phyloP scores from a whole-genome alignment of 1,140 invertebrate genomes.

The Mizuhopecten yessoensis region DNA sequence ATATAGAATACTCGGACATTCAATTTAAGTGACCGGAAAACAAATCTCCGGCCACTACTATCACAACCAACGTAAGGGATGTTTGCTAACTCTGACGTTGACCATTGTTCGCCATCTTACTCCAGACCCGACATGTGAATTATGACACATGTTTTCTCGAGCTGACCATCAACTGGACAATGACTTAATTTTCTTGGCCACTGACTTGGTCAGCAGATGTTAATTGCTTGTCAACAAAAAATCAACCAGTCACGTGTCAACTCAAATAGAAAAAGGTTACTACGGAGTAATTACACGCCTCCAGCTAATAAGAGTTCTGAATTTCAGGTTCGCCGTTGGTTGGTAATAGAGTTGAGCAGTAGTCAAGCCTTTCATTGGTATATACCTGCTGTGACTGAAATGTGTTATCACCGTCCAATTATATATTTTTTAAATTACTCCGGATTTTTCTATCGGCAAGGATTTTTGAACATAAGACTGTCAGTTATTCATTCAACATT shows the following conservation, averaged over 20 bases:
- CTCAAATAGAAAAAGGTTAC: slow-evolving; percentile 24
- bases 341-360: neutral
- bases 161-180: slow-evolving; percentile 36
- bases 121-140: slow-evolving; percentile 15
- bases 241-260: slow-evolving; percentile 1
- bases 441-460: no score
- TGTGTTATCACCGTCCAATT: no score
- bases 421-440: no score
- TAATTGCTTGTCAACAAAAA: slow-evolving; percentile 35
- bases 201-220: slow-evolving; percentile 37
- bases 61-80: neutral
- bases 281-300: neutral
- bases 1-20: slow-evolving; percentile 27
- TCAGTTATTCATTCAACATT: no score
- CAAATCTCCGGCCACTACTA: neutral
- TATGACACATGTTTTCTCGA: neutral
- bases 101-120: neutral
- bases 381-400: neutral
- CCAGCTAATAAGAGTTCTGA: slow-evolving; percentile 10
- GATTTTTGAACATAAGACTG: no score
- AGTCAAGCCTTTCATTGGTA: neutral
- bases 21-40: neutral
- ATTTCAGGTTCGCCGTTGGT: neutral
- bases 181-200: slow-evolving; percentile 3
- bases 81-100: neutral